phyloP scores from a whole-genome alignment of 2,113 vertebrate genomes.

The Nanorana parkeri region DNA sequence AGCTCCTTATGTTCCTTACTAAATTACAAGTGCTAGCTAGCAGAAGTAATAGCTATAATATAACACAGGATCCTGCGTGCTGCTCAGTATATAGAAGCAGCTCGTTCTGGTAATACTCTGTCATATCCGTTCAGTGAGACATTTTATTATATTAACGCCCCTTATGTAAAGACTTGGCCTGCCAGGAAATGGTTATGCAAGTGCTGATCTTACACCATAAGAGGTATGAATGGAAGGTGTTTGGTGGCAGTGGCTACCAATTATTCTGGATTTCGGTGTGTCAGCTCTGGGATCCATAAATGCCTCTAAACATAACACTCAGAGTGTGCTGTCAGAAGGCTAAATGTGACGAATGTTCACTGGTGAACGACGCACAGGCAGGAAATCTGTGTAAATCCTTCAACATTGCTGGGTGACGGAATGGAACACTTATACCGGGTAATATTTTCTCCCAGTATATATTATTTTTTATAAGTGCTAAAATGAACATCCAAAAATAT shows the following conservation, averaged over 20 bases:
- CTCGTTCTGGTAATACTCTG: constrained; percentile 19
- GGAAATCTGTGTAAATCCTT: constrained; percentile 41
- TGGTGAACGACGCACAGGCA: constrained; percentile 20
- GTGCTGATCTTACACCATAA: constrained; percentile 40
- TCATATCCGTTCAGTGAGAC: constrained; percentile 19
- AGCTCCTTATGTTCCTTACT: too few species aligned
- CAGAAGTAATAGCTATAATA: too few species aligned
- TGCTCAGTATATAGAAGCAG: constrained; percentile 1
- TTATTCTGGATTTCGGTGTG: constrained; percentile 48
- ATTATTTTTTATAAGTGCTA: background rate
- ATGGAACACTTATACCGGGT: constrained; percentile 15
- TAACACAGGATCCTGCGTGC: background rate
- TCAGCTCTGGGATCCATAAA: constrained; percentile 46
- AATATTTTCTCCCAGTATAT: background rate
- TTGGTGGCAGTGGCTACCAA: constrained; percentile 21
- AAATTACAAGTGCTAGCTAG: too few species aligned
- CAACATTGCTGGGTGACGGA: constrained; percentile 22
- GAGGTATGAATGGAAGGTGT: constrained; percentile 26
- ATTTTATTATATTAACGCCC: constrained; percentile 42
- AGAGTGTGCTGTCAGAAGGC: constrained; percentile 19
- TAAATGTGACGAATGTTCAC: constrained; percentile 16
- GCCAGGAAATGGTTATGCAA: constrained; percentile 46
- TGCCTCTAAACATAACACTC: constrained; percentile 41
- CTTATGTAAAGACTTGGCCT: constrained; percentile 26
- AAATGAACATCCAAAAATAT: too few species aligned